Evolutionary conservation across 2,797 vertebrate species (phyloP).

Genomic region (Gallinago nigripennis): DNA sequence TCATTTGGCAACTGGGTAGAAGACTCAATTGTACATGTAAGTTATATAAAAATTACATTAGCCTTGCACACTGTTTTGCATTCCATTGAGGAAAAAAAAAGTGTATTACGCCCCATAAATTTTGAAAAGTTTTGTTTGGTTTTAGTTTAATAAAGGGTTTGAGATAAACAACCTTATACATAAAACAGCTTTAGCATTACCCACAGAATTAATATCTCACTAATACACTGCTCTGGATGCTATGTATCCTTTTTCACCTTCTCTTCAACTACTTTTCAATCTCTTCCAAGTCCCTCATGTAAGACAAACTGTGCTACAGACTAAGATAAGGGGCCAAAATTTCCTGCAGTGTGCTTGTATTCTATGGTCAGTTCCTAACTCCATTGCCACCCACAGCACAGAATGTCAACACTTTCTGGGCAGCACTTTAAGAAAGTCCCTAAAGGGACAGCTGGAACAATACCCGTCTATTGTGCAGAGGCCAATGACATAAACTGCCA

Average conservation of each 20-base stretch:
- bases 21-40: background rate
- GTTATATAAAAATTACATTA: background rate
- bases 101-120: fast-evolving
- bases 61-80: background rate
- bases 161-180: background rate
- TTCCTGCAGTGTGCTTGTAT: background rate
- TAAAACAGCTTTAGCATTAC: background rate
- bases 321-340: background rate
- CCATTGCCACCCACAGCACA: background rate
- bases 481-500: background rate
- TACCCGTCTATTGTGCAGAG: background rate
- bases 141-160: background rate
- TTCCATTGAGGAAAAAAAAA: background rate
- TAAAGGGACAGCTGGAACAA: background rate
- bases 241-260: background rate
- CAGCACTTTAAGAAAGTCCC: background rate
- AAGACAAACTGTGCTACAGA: background rate
- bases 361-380: background rate
- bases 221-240: too few relatives aligned
- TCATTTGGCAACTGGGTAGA: background rate
- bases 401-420: background rate
- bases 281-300: background rate
- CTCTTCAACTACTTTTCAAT: background rate
- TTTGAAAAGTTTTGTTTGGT: background rate
- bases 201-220: background rate